These are phyloP conservation scores for Capitella teleta DNA, from an alignment of 1,140 invertebrate genomes.

Conservation along the genomic window DNA sequence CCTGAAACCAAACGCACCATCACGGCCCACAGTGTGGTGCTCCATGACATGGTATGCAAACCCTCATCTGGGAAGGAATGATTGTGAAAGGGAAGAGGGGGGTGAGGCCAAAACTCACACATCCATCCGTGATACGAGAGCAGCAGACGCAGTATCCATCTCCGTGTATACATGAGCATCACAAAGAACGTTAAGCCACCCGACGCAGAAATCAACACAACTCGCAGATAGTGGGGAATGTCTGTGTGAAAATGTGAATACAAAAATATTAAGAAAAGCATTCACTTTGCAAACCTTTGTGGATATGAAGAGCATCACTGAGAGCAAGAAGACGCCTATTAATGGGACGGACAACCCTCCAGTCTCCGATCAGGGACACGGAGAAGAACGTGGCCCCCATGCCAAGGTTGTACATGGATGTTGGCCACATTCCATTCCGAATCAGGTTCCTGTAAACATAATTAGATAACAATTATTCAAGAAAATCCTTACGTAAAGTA, in stretches of 20 bases:
- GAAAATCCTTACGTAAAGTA: no score
- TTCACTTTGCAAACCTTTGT: constrained; percentile 14
- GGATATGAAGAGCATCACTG: constrained; percentile 17
- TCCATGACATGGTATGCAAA: constrained; percentile 31
- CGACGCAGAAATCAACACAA: constrained; percentile 25
- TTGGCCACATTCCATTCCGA: constrained; percentile 45
- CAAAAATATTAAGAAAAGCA: no score
- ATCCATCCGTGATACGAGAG: constrained; percentile 42
- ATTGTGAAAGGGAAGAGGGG: background rate
- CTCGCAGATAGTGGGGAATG: constrained; percentile 29
- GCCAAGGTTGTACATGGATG: constrained; percentile 42
- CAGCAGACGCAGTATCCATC: constrained; percentile 34
- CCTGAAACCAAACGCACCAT: constrained; percentile 42
- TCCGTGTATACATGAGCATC: constrained; percentile 35
- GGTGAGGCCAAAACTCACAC: constrained; percentile 26
- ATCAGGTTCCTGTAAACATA: constrained; percentile 43
- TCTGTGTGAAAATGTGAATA: constrained; percentile 25
- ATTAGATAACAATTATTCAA: no score
- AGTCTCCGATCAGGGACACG: constrained; percentile 26
- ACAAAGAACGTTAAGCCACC: constrained; percentile 37
- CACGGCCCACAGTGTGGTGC: constrained; percentile 40
- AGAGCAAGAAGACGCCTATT: constrained; percentile 22
- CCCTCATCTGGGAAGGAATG: constrained; percentile 35
- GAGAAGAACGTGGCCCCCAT: constrained; percentile 28
- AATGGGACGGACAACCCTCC: constrained; percentile 16